Base-by-base conservation (phyloP, 2,113 vertebrate species). In the Pangasianodon gigas region DNA sequence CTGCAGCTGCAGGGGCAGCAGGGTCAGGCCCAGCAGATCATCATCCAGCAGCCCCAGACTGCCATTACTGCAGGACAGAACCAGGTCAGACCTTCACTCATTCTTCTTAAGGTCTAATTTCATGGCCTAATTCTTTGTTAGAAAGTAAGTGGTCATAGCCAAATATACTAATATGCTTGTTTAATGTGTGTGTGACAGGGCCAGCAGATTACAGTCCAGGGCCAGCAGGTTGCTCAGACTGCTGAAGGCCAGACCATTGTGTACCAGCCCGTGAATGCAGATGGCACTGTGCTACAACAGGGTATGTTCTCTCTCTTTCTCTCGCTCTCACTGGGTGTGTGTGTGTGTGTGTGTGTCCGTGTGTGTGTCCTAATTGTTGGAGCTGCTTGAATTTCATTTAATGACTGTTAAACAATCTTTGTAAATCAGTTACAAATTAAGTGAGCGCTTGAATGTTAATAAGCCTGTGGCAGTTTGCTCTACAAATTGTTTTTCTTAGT, bases 31-130 rank as follows among this genome's bases (percentile, higher is more conserved):
- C 98, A 99, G 93, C 98, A 99, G 94, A 98, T 99, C 94, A 99
- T 99, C 95, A 99, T 99, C 94, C 98, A 99, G 93, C 98, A 99
- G 95, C 98, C 98, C n/a, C 98, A 99, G 96, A 96, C 98, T 2
- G 98, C 97, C 24, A 97, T 99, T 93, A 99, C 98, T 0, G 98
- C 98, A 13, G 98, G 98, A 91, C 98, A 99, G 96, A 99, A 97
- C 92, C 98, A 99, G 97, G 98, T 99, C 93, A 94, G 29, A 81
- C 41, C 51, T 16, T 44, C 24, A 41, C 21, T 26, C 6, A 37
- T 16, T 24, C 14, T 4, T 13, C 48, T 26, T 79, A 48, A 14
- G 18, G 32, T 74, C 13, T 44, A 44, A 75, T 18, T 75, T n/a
- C 2, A n/a, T 56, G 52, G 37, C 2, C 6, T 41, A 37, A 37